Evolutionary conservation across 2,113 vertebrate species (phyloP).

Genomic region (Epinephelus fuscoguttatus): DNA sequence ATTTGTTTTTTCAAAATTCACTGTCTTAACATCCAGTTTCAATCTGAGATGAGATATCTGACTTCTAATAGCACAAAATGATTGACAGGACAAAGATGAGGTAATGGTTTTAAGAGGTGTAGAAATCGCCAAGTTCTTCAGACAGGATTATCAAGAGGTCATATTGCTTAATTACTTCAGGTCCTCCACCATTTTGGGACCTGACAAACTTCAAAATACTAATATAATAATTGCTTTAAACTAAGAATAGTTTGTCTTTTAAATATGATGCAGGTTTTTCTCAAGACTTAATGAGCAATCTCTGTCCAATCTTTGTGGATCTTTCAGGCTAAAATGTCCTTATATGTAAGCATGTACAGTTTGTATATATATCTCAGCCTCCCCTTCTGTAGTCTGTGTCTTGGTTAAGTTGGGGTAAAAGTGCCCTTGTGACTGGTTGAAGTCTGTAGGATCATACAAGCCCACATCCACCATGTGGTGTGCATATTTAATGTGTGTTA

Average conservation of each 20-base stretch:
- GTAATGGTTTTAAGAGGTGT: not conserved
- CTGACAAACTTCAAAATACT: not conserved
- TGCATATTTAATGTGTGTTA: conserved; percentile 70
- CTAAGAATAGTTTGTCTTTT: not conserved
- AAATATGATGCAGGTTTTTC: not conserved
- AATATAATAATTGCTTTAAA: not conserved
- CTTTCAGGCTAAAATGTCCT: not conserved
- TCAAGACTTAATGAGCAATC: not conserved
- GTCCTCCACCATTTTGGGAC: not conserved
- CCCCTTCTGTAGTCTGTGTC: not conserved
- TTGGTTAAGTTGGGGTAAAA: not conserved
- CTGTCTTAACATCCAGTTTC: not conserved
- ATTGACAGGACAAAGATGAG: not conserved
- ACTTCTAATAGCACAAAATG: not conserved
- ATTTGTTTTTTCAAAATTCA: too few species aligned
- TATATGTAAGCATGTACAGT: conserved; percentile 6
- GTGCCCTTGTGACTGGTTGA: conserved; percentile 18
- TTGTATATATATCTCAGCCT: not conserved
- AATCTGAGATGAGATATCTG: not conserved
- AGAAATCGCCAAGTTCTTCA: not conserved
- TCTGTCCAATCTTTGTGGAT: not conserved
- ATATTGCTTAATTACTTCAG: not conserved
- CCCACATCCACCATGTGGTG: conserved; percentile 30
- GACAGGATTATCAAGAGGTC: too few species aligned
- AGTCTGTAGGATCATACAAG: conserved; percentile 13